Base-by-base conservation (phyloP, 2,797 vertebrate species). In the Phoeniculus purpureus region DNA sequence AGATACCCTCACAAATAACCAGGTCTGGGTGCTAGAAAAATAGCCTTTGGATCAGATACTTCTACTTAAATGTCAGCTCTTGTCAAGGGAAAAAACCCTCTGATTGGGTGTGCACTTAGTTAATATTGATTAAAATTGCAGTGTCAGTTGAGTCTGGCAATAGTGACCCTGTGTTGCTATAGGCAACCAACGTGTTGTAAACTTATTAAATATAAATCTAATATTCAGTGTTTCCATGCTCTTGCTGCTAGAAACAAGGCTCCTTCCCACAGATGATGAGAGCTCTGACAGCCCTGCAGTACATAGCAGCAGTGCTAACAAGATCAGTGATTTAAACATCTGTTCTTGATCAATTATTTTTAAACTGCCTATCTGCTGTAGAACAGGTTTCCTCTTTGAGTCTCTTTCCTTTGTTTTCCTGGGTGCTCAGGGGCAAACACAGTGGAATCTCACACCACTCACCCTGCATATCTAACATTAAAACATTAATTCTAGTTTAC, bases 81-180 rank as follows among this genome's bases (percentile, higher is more conserved):
- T 91, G 47, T 84, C 43, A 90, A 64, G 64, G 50, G 20, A 74
- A 71, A 89, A 34, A 9, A 37, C 37, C 11, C 11, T 58, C 23
- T 91, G 80, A 67, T 73, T 81, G 40, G 74, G 65, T 70, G 31
- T 79, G 58, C 58, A 31, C 22, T 55, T 0, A 0, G 61, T 78
- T 95, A 86, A 88, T 89, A 86, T 43, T 88, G 79, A 95, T 88
- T 86, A 64, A 92, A 91, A 89, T 65, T 70, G 47, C 54, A 77
- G 48, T 66, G 51, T 92, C 23, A 19, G 51, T 79, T 87, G 34
- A 79, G 31, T 59, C 76, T 85, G 74, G 34, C 0, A 0, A 32
- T 56, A 29, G 50, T 77, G 64, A 48, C 43, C 23, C 76, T 76
- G 22, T 56, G 89, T 96, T 94, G 82, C 92, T 74, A 93, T 71